phyloP scores from a whole-genome alignment of 2,888 invertebrate species.

The Phragmatobia fuliginosa region DNA sequence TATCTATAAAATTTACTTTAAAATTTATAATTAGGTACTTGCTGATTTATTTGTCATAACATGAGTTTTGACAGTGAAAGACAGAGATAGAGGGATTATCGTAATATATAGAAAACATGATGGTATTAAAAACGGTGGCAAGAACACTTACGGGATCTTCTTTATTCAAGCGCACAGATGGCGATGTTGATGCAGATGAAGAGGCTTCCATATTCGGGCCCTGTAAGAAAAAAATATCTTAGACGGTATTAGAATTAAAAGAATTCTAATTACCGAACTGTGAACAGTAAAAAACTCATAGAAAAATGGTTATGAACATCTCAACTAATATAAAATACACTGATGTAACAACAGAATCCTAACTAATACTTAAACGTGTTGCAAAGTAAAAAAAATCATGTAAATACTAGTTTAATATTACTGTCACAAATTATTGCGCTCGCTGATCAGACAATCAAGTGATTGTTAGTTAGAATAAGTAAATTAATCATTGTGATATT shows the following conservation, averaged over 20 bases:
- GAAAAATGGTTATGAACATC: background rate
- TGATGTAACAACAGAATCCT: background rate
- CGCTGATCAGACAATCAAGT: constrained; percentile 28
- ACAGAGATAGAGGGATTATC: too few relatives aligned
- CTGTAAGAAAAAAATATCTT: constrained; percentile 6
- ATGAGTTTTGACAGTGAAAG: too few relatives aligned
- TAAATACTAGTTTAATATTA: background rate
- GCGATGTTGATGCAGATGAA: background rate
- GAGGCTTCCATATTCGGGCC: background rate
- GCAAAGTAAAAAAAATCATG: too few relatives aligned
- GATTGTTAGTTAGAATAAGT: constrained; percentile 46
- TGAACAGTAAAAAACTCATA: too few relatives aligned
- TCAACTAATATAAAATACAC: background rate
- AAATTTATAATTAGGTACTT: too few relatives aligned
- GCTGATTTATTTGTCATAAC: too few relatives aligned
- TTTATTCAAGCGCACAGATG: background rate
- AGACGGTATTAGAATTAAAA: too few relatives aligned
- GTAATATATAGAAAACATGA: background rate
- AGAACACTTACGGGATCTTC: constrained; percentile 6
- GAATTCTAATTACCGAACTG: too few relatives aligned
- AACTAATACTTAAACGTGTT: background rate
- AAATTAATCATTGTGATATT: constrained; percentile 62
- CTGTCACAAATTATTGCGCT: background rate
- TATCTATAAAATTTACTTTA: too few relatives aligned
- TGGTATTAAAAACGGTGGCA: background rate